Percentiles rank a stretch among this genome's conserved stretches.
Conservation (phyloP, 2,797 vertebrate species). For the Xenentodon cancila region DNA sequence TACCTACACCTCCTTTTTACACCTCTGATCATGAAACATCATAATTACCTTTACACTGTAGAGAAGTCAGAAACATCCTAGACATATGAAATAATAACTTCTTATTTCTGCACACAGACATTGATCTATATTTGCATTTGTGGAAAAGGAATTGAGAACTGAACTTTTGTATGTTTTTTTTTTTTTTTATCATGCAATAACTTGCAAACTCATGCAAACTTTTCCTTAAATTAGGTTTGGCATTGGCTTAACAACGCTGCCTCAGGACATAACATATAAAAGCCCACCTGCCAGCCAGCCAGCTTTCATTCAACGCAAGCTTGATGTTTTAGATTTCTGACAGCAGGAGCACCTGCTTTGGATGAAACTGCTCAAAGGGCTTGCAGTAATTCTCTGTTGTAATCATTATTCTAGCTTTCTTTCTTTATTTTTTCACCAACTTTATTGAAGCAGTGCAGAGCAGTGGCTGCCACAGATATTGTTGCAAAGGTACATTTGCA, state of each 20-base stretch:
- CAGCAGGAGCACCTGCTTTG: slow-evolving; percentile 44
- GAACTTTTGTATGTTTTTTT: background rate
- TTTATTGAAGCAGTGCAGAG: slow-evolving; percentile 67
- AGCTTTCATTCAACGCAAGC: slow-evolving; percentile 37
- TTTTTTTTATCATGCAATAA: background rate
- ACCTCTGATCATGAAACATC: too few relatives aligned
- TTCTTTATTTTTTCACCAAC: slow-evolving; percentile 43
- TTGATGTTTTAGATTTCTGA: slow-evolving; percentile 39
- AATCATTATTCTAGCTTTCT: slow-evolving; percentile 69
- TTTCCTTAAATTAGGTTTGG: slow-evolving; percentile 15
- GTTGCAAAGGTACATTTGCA: slow-evolving; percentile 62
- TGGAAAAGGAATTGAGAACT: background rate
- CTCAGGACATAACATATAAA: slow-evolving; percentile 28
- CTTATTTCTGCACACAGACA: too few relatives aligned
- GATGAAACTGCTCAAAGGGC: slow-evolving; percentile 45
- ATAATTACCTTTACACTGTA: too few relatives aligned
- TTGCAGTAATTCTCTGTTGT: slow-evolving; percentile 43
- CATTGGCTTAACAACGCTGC: slow-evolving; percentile 21
- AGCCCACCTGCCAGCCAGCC: slow-evolving; percentile 4
- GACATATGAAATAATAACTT: too few relatives aligned
- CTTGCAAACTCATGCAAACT: too few relatives aligned
- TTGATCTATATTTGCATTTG: slow-evolving; percentile 1
- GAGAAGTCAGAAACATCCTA: too few relatives aligned
- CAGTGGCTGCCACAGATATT: slow-evolving; percentile 58
- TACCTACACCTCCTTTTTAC: too few relatives aligned